Base-by-base conservation (phyloP, 2,797 vertebrate species). In the Premnoplex brunnescens region DNA sequence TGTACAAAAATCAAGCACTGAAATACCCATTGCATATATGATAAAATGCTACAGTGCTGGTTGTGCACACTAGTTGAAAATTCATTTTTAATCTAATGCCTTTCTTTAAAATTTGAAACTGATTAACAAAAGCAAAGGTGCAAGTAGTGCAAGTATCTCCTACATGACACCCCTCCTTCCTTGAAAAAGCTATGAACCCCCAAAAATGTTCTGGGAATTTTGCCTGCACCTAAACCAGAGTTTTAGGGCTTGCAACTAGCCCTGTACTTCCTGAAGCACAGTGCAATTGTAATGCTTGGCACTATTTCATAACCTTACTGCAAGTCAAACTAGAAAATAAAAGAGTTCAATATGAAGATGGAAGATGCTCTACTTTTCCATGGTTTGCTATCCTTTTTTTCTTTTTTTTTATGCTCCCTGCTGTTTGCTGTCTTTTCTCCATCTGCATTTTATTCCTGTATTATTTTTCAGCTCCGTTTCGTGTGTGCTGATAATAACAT, bases 381-480 rank as follows among this genome's bases (percentile, higher is more conserved):
- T 76, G 80, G 62, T 75, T 54, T 79, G 37, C 39, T 67, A n/a
- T 21, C 26, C 6, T 9, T n/a, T 30, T 43, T 44, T 19, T 30
- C 27, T 72, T 72, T 22, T 23, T 32, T 67, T 73, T 36, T 18
- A 73, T 44, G 32, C 14, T 88, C 27, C 51, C 39, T 88, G 63
- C 10, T 5, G 0, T 59, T 88, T 82, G 32, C 43, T 79, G 34
- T 79, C 43, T 80, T 91, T 82, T 68, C 75, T 55, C 48, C 51
- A 82, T 56, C 68, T 95, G 52, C 44, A 23, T 85, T 85, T 94
- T 69, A 71, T 72, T 91, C 66, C 48, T 58, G 24, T 68, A 58
- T 83, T 85, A 85, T 88, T 96, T 94, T 97, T 78, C 67, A 90
- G 37, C 54, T 62, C 36, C 92, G 16, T 59, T 94, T 87, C 56